A percentile compares a stretch with the other conserved stretches of the same genome.
phyloP scores from a whole-genome alignment of 2,888 invertebrate species.

The Philhelius pedissequus region DNA sequence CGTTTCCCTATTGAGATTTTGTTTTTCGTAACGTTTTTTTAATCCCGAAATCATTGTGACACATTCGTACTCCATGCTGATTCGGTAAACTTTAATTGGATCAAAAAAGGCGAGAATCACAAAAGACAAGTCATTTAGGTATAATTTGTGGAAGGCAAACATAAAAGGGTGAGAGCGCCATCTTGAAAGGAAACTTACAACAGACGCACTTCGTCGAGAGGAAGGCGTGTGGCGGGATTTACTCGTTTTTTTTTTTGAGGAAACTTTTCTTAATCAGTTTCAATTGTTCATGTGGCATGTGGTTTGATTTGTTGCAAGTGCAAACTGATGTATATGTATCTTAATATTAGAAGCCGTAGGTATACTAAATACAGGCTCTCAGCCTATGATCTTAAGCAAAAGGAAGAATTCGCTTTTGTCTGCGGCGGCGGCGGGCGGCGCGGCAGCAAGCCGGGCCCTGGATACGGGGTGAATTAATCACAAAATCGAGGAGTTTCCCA shows the following conservation, averaged over 20 bases:
- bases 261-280: conserved; percentile 65
- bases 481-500: conserved; percentile 38
- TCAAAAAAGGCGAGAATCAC: conserved; percentile 47
- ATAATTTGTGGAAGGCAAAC: conserved; percentile 14
- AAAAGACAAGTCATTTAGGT: conserved; percentile 33
- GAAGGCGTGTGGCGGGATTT: conserved; percentile 30
- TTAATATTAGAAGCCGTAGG: conserved; percentile 7
- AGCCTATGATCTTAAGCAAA: not conserved
- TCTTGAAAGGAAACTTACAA: not conserved
- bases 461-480: conserved; percentile 61
- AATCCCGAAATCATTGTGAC: not conserved
- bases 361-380: not conserved
- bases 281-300: conserved; percentile 56
- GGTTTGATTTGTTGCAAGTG: conserved; percentile 67
- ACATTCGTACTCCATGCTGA: not conserved
- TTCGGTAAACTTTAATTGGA: conserved; percentile 56
- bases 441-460: conserved; percentile 27
- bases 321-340: conserved; percentile 60
- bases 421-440: too few relatives aligned
- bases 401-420: conserved; percentile 17
- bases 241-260: not conserved
- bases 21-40: too few relatives aligned
- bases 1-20: not conserved
- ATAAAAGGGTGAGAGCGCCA: conserved; percentile 21
- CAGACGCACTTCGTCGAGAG: not conserved